Conservation (phyloP, 2,797 vertebrate genomes). For the Sebastes kiyomatsui region DNA sequence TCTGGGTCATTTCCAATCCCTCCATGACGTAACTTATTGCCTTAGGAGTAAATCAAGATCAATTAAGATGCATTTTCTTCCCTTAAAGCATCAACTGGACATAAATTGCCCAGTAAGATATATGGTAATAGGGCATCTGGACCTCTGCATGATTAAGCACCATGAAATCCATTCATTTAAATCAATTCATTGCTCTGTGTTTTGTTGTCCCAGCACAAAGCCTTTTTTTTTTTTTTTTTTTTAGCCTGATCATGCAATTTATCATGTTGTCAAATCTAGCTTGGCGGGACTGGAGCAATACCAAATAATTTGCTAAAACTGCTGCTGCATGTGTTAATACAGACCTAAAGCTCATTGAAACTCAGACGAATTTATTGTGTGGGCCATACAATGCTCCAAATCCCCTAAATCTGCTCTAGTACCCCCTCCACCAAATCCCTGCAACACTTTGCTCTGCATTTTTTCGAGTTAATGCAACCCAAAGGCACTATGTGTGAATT, state of each 20-base stretch:
- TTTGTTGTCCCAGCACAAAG: conserved; percentile 16
- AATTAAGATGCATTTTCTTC: conserved; percentile 15
- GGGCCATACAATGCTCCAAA: neutral
- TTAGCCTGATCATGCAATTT: conserved; percentile 27
- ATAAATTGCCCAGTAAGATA: conserved; percentile 31
- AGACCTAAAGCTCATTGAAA: neutral
- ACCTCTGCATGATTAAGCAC: conserved; percentile 45
- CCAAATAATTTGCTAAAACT: neutral
- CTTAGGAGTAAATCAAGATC: neutral
- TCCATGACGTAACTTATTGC: neutral
- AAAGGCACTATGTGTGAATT: conserved; percentile 1
- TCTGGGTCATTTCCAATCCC: conserved; percentile 3
- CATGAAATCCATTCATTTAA: conserved; percentile 52
- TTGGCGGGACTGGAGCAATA: neutral
- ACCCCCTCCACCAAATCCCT: conserved; percentile 5
- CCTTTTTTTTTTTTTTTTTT: neutral
- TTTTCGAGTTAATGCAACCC: conserved; percentile 18
- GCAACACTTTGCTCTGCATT: conserved; percentile 28
- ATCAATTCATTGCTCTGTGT: conserved; percentile 36
- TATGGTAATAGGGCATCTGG: conserved; percentile 19
- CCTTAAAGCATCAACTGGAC: neutral
- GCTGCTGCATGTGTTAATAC: neutral
- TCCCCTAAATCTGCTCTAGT: conserved; percentile 13
- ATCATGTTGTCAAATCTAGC: conserved; percentile 35
- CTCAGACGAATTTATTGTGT: neutral